Conservation (phyloP, 2,888 invertebrate genomes). For the Brenthis daphne region DNA sequence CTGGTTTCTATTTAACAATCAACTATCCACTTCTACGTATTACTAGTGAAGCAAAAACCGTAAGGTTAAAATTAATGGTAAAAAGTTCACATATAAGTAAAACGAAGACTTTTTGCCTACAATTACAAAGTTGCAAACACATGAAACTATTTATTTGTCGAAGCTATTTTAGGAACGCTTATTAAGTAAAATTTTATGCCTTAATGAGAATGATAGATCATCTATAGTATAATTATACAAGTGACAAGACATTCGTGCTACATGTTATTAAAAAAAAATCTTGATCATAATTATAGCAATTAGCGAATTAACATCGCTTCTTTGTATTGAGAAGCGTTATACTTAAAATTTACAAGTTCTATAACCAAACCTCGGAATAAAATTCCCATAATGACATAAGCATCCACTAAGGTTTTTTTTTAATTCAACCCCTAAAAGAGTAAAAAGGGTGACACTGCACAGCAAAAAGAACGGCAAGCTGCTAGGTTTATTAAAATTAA, state of each 20-base stretch:
- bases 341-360: no score
- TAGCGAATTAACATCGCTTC: neutral
- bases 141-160: slow-evolving; percentile 22
- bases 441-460: neutral
- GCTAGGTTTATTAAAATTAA: no score
- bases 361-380: no score
- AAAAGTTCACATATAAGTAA: slow-evolving; percentile 24
- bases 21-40: slow-evolving; percentile 14
- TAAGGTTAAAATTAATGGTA: neutral
- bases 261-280: slow-evolving; percentile 6
- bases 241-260: neutral
- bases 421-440: no score
- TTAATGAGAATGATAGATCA: slow-evolving; percentile 9
- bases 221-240: slow-evolving; percentile 1
- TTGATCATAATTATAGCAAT: neutral
- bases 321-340: neutral
- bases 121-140: slow-evolving; percentile 36
- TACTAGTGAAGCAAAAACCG: neutral
- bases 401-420: no score
- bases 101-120: slow-evolving; percentile 26
- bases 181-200: slow-evolving; percentile 17
- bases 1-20: slow-evolving; percentile 14
- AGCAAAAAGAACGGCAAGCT: no score
- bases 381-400: no score
- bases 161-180: slow-evolving; percentile 28